phyloP scores from a whole-genome alignment of 1,140 invertebrate genomes.

The Adoxophyes honmai region DNA sequence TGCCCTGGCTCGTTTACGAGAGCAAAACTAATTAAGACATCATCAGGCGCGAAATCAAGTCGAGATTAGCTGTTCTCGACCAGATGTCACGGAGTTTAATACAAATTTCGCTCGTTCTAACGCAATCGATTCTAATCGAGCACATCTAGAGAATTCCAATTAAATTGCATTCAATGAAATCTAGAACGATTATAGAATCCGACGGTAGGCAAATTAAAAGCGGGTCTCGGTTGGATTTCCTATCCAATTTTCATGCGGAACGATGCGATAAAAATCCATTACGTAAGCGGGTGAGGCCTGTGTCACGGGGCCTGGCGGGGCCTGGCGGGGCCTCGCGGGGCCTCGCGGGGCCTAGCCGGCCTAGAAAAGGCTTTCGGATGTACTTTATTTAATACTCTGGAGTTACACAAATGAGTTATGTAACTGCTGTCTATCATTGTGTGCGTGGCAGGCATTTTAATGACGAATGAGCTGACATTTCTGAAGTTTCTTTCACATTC shows the following conservation, averaged over 20 bases:
- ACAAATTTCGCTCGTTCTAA: conserved; percentile 18
- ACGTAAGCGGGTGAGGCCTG: conserved; percentile 37
- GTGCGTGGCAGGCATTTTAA: no score
- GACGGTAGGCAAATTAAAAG: conserved; percentile 66
- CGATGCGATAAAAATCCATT: conserved; percentile 66
- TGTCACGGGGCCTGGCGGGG: conserved; percentile 30
- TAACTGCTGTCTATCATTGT: no score
- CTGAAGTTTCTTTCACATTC: no score
- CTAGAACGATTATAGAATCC: conserved; percentile 60
- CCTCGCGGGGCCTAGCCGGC: no score
- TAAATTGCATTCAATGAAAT: conserved; percentile 71
- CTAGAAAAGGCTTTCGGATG: no score
- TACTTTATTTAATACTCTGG: no score
- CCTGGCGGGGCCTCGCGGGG: no score
- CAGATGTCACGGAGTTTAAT: conserved; percentile 15
- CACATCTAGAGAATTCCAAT: conserved; percentile 50
- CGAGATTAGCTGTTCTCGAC: conserved; percentile 6
- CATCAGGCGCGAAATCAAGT: not conserved
- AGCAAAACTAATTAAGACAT: conserved; percentile 8
- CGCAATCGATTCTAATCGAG: conserved; percentile 27
- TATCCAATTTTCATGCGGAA: conserved; percentile 59
- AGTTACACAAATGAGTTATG: no score
- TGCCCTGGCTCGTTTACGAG: not conserved
- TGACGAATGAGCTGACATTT: no score
- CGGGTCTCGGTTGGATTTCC: conserved; percentile 57